These are phyloP conservation scores for Pachyseris speciosa DNA, from an alignment of 64 coral and sea anemone species.

Conservation along the genomic window DNA sequence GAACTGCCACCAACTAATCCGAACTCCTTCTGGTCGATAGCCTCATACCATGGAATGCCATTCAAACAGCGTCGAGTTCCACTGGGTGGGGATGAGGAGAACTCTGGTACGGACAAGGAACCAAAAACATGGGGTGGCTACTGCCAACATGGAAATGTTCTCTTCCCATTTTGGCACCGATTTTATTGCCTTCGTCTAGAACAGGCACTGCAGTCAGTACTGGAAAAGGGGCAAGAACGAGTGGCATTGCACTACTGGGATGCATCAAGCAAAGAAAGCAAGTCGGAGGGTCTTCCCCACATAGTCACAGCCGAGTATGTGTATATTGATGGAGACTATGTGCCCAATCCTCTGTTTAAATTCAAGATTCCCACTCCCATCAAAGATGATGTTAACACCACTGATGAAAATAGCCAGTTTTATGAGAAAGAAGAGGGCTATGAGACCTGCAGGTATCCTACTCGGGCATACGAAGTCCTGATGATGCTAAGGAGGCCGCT, in stretches of 20 bases:
- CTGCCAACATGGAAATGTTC: slow-evolving; percentile 52
- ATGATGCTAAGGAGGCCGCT: slow-evolving; percentile 14
- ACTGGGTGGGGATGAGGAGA: slow-evolving; percentile 3
- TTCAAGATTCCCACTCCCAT: not conserved
- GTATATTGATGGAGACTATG: slow-evolving; percentile 29
- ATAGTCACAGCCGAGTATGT: slow-evolving; percentile 41
- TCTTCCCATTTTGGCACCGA: slow-evolving; percentile 62
- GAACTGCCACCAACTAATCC: slow-evolving; percentile 56
- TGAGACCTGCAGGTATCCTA: slow-evolving; percentile 36
- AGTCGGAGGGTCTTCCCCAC: slow-evolving; percentile 34
- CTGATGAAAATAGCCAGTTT: slow-evolving; percentile 29
- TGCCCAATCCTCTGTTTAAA: slow-evolving; percentile 38
- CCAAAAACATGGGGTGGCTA: slow-evolving; percentile 40
- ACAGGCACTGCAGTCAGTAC: slow-evolving; percentile 55
- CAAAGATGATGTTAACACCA: slow-evolving; percentile 22
- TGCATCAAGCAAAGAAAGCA: slow-evolving; percentile 55
- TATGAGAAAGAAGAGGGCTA: slow-evolving; percentile 33
- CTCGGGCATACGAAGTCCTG: slow-evolving; percentile 28
- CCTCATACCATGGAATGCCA: slow-evolving; percentile 54
- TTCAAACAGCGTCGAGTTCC: slow-evolving; percentile 31
- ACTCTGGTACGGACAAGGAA: not conserved
- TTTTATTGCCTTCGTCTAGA: slow-evolving; percentile 47
- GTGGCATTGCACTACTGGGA: slow-evolving; percentile 60
- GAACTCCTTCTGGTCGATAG: slow-evolving; percentile 57
- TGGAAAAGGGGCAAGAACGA: slow-evolving; percentile 44